phyloP scores from a whole-genome alignment of 2,113 vertebrate genomes.

The human region DNA sequence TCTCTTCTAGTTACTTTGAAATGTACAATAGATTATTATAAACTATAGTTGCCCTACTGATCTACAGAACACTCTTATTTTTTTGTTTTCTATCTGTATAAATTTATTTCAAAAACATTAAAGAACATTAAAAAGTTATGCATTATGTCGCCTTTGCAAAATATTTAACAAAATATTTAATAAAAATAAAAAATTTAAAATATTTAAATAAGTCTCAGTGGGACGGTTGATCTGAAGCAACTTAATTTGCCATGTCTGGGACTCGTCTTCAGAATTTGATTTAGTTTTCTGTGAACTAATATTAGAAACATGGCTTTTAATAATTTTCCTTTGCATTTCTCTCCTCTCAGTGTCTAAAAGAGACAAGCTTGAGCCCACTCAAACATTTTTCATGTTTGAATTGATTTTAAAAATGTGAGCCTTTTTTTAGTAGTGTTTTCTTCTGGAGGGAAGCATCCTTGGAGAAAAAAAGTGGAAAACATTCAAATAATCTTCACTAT shows the following conservation, averaged over 20 bases:
- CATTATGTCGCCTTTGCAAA: not conserved
- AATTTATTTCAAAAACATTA: not conserved
- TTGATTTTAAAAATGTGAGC: not conserved
- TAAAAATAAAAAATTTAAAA: not conserved
- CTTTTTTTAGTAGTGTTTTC: not conserved
- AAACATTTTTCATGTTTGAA: not conserved
- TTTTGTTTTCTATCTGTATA: not conserved
- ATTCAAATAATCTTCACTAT: not conserved
- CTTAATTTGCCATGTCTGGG: not conserved
- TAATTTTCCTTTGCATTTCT: not conserved
- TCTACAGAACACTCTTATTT: not conserved
- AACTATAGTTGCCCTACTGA: not conserved
- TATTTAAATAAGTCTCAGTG: not conserved
- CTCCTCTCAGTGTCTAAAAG: not conserved
- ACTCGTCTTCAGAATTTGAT: not conserved
- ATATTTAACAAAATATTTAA: not conserved
- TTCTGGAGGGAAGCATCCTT: not conserved
- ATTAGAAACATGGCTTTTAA: not conserved
- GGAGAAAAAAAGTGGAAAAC: not conserved
- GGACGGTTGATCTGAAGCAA: not conserved
- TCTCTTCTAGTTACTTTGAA: not conserved
- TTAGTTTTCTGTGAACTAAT: not conserved
- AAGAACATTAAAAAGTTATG: not conserved
- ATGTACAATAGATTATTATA: not conserved
- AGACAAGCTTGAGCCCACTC: not conserved